phyloP scores from a whole-genome alignment of 2,888 invertebrate species.

The Dryobotodes eremita region DNA sequence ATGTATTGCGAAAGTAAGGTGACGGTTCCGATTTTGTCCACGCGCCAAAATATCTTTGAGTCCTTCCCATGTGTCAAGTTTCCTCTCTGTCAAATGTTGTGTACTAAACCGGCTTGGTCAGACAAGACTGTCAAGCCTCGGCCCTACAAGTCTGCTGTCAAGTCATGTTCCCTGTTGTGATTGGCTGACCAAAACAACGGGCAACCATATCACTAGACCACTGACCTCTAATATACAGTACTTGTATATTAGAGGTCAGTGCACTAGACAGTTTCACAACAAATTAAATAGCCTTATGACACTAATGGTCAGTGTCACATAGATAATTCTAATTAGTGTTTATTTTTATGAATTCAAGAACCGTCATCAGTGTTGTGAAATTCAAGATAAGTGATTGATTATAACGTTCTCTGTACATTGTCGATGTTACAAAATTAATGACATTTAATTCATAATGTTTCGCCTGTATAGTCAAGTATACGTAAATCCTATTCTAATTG shows the following conservation, averaged over 20 bases:
- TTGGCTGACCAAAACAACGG: constrained; percentile 4
- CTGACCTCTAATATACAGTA: no score
- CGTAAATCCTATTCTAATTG: background rate
- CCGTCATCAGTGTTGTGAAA: constrained; percentile 21
- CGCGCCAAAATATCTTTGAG: background rate
- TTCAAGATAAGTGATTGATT: constrained; percentile 30
- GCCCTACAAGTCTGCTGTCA: background rate
- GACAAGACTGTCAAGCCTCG: background rate
- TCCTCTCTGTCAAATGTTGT: background rate
- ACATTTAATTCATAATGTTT: constrained; percentile 24
- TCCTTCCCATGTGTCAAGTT: background rate
- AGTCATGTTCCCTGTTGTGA: background rate
- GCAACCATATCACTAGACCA: background rate
- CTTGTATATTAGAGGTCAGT: background rate
- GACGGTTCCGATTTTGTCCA: background rate
- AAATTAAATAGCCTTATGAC: background rate
- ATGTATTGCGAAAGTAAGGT: background rate
- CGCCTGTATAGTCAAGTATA: background rate
- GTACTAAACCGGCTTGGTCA: background rate
- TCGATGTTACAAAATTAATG: constrained; percentile 24
- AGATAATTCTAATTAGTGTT: constrained; percentile 20
- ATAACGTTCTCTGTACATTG: background rate
- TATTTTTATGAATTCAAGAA: background rate
- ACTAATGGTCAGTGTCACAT: constrained; percentile 16
- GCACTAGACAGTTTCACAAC: constrained; percentile 3